These are phyloP conservation scores for Sebastes taczanowskii DNA, from an alignment of 2,797 vertebrate genomes.

Conservation along the genomic window DNA sequence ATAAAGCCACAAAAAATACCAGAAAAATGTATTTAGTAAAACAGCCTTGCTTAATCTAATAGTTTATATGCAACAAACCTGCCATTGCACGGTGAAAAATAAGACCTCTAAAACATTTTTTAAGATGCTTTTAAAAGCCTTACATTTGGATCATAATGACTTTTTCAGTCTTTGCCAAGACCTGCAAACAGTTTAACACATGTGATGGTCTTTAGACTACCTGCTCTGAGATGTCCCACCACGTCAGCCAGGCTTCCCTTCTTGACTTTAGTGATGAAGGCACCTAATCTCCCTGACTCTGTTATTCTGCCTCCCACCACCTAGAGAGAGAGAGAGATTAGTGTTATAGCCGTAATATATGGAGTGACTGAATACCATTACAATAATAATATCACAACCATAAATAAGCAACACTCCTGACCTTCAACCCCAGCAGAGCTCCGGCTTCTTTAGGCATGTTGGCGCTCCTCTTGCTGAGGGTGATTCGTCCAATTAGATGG, in stretches of 20 bases:
- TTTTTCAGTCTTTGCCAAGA: not conserved
- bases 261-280: slow-evolving; percentile 99
- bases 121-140: not conserved
- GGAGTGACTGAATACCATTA: not conserved
- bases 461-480: slow-evolving; percentile 95
- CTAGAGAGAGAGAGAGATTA: slow-evolving; percentile 67
- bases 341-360: not conserved
- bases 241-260: slow-evolving; percentile 98
- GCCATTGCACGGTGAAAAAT: not conserved
- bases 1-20: too few relatives aligned
- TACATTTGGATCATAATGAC: not conserved
- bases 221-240: slow-evolving; percentile 97
- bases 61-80: not conserved
- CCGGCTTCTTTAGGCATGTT: slow-evolving; percentile 97
- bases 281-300: slow-evolving; percentile 95
- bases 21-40: not conserved
- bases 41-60: not conserved
- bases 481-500: slow-evolving; percentile 96
- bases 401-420: slow-evolving; percentile 72
- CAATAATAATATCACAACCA: not conserved
- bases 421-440: slow-evolving; percentile 95
- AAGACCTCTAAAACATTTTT: not conserved
- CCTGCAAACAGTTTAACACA: not conserved
- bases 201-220: slow-evolving; percentile 71
- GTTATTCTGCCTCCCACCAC: slow-evolving; percentile 98